Evolutionary conservation across 2,797 vertebrate species (phyloP), one percentile per base, ranked within the genome.

Genomic region (Spheniscus humboldti): DNA sequence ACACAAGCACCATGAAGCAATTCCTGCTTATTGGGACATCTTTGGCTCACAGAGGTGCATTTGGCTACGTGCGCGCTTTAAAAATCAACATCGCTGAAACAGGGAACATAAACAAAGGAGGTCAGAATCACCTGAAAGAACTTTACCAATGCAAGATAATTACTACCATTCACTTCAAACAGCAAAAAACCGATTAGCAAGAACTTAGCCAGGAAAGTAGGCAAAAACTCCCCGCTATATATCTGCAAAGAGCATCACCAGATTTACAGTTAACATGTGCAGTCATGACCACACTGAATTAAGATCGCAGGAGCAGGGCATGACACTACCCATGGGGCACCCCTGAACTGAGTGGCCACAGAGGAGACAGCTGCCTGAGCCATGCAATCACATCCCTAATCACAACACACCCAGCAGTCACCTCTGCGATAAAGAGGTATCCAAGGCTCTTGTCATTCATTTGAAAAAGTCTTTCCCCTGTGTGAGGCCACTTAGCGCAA

Each of bases 201-300:
- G 15, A 62, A 78, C 25, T 86, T 64, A 62, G 53, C 39, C 41
- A 90, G 33, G 10, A 73, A 86, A 31, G 33, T 5, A 71, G 53
- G 39, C 23, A 90, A 64, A 41, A 22, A 1, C 2, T 0, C 10
- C 0, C n/a, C 22, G 27, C 5, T 2, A 22, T 4, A 0, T 20
- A 85, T 33, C 33, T 71, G 72, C 56, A 80, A 77, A 50, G 20
- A 80, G 18, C 20, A 27, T 53, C 33, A n/a, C 17, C 63, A 71
- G 78, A 62, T 76, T 62, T 52, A 69, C 47, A 66, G 45, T 35
- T 53, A 60, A 33, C 10, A n/a, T 1, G 9, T 39, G 63, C 39
- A 91, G 48, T 67, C 63, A 60, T 3, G 41, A 86, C 30, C 50
- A 79, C 31, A 19, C 6, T 4, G 47, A 74, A 56, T 60, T 74